phyloP scores from a whole-genome alignment of 1,140 invertebrate genomes.

The Delia radicum region DNA sequence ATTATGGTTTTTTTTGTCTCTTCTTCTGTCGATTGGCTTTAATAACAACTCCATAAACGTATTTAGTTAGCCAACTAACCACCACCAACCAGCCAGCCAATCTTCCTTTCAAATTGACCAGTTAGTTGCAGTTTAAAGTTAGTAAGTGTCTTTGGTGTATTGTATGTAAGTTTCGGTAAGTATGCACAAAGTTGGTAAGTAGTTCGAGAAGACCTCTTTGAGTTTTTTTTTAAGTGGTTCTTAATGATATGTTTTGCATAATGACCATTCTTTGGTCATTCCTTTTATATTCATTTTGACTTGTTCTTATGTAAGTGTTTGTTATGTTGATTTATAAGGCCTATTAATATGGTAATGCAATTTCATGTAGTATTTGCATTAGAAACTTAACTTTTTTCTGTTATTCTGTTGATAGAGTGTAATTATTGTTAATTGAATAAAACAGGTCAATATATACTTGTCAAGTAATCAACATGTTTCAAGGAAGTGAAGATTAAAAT shows the following conservation, averaged over 20 bases:
- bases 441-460: not conserved
- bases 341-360: not conserved
- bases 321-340: not conserved
- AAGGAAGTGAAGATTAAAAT: too few species aligned
- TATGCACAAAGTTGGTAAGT: too few species aligned
- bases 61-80: too few species aligned
- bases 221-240: conserved; percentile 9
- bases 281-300: too few species aligned
- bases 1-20: not conserved
- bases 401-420: not conserved
- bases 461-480: not conserved
- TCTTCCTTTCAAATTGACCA: not conserved
- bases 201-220: too few species aligned
- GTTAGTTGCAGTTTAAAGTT: not conserved
- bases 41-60: too few species aligned
- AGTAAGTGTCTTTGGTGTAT: not conserved
- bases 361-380: not conserved
- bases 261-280: not conserved
- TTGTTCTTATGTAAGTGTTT: too few species aligned
- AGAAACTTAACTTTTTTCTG: not conserved
- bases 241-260: conserved; percentile 24
- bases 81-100: too few species aligned
- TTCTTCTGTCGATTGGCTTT: too few species aligned
- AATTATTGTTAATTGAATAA: conserved; percentile 5
- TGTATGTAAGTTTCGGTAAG: not conserved